These are phyloP conservation scores for Eutrigla gurnardus DNA, from an alignment of 2,797 vertebrate genomes.

Conservation along the genomic window DNA sequence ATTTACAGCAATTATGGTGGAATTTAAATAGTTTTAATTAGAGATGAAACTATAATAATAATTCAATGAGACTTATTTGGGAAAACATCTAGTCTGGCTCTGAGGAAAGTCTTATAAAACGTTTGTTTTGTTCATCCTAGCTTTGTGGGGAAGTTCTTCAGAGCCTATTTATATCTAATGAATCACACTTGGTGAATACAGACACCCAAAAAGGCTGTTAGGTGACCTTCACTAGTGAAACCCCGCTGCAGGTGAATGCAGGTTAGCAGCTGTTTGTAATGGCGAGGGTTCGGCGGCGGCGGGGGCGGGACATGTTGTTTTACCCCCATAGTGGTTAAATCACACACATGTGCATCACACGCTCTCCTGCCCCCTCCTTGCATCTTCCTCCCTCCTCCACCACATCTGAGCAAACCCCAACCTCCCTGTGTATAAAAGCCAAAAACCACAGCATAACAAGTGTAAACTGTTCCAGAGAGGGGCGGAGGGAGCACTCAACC, in stretches of 20 bases:
- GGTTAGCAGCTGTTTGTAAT: conserved; percentile 70
- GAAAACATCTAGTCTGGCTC: background rate
- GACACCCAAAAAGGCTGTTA: background rate
- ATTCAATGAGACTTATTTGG: background rate
- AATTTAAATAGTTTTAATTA: background rate
- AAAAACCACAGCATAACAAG: conserved; percentile 67
- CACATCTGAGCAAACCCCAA: conserved; percentile 58
- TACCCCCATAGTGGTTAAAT: conserved; percentile 67
- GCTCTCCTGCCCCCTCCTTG: conserved; percentile 29
- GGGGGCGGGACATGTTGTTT: conserved; percentile 70
- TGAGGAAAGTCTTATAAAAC: background rate
- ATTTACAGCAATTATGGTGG: background rate
- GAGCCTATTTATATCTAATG: background rate
- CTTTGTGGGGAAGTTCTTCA: background rate
- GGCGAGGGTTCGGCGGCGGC: conserved; percentile 47
- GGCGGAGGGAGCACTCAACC: conserved; percentile 12
- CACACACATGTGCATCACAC: conserved; percentile 64
- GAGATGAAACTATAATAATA: background rate
- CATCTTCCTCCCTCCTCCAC: conserved; percentile 44
- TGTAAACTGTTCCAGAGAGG: conserved; percentile 61
- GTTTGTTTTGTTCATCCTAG: background rate
- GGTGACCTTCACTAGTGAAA: background rate
- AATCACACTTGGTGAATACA: background rate
- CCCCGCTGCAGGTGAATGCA: conserved; percentile 58
- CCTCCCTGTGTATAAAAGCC: conserved; percentile 38